Evolutionary conservation across 2,888 invertebrate species (phyloP).

Genomic region (Dynastes hyllus): DNA sequence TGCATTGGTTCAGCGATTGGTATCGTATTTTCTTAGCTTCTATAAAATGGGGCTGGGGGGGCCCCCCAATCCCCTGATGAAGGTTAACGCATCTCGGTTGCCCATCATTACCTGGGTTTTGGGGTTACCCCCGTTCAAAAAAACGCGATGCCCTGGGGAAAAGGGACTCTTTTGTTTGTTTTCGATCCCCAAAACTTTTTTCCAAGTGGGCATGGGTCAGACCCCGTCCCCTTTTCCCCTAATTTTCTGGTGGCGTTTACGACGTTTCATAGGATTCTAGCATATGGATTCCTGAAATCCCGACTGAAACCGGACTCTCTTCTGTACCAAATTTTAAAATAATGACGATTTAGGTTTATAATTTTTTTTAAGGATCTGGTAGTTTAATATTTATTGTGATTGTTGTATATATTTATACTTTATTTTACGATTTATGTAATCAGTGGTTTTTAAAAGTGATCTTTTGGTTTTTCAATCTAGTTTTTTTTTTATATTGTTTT

Average conservation of each 20-base stretch:
- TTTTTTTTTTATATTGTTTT: too few relatives aligned
- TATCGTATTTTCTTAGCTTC: constrained; percentile 75
- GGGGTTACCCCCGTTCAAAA: constrained; percentile 22
- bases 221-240: too few relatives aligned
- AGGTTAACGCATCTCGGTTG: constrained; percentile 76
- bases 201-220: constrained; percentile 53
- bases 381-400: not conserved
- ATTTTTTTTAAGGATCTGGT: not conserved
- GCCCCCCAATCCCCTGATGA: constrained; percentile 74
- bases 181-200: too few relatives aligned
- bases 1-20: constrained; percentile 75
- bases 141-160: constrained; percentile 31
- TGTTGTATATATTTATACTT: not conserved
- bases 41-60: constrained; percentile 79
- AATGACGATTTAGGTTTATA: not conserved
- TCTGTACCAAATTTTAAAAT: constrained; percentile 36
- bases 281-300: constrained; percentile 51
- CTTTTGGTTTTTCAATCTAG: too few relatives aligned
- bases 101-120: constrained; percentile 79
- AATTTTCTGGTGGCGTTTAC: constrained; percentile 49
- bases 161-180: constrained; percentile 54
- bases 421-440: too few relatives aligned
- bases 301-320: constrained; percentile 51
- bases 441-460: too few relatives aligned
- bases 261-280: constrained; percentile 50